Evolutionary conservation across 2,888 invertebrate species (phyloP), one percentile per base, ranked within the genome.

Genomic region (Ctena decussata): DNA sequence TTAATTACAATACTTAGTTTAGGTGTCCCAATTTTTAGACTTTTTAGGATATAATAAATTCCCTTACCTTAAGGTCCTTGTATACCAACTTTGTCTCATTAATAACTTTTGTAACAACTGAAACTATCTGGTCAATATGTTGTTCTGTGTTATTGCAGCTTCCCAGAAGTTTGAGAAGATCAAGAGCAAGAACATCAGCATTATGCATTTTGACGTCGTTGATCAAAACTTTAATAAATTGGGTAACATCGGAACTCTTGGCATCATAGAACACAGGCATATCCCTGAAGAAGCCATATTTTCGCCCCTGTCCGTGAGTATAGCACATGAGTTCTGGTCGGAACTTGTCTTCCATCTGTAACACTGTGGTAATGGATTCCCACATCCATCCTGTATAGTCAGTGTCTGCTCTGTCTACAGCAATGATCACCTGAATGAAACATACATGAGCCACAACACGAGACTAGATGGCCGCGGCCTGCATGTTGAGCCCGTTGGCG

Each of bases 201-300:
- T 27, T 65, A 21, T 65, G 65, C 30, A 11, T 30, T 65, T 35
- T 32, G 6, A 65, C 18, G 35, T 21, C 24, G 15, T 11, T 1
- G 1, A 6, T 21, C 18, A 65, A 35, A 35, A 0, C 21, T 12
- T 35, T 30, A 3, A 30, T 8, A 65, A 35, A 65, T 5, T 32
- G 12, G 3, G 1, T 5, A 18, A 65, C 5, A 18, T 65, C 21
- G 5, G 3, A 1, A 35, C 21, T 21, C 1, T 32, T 30, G 15
- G 6, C 35, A 65, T 65, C 32, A 21, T 35, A 35, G 2, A 1
- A 35, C 18, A 32, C 18, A 15, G 18, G 12, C 18, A 77, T 41
- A 49, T 82, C 85, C 85, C 87, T 72, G n/a, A 85, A 80, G 78
- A 90, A 84, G 8, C 89, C 91, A 82, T 89, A 91, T 46, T 89